Evolutionary conservation across 2,888 invertebrate genomes (phyloP), one percentile per base, ranked within the genome.

Genomic region (Drosophila stalkeri): DNA sequence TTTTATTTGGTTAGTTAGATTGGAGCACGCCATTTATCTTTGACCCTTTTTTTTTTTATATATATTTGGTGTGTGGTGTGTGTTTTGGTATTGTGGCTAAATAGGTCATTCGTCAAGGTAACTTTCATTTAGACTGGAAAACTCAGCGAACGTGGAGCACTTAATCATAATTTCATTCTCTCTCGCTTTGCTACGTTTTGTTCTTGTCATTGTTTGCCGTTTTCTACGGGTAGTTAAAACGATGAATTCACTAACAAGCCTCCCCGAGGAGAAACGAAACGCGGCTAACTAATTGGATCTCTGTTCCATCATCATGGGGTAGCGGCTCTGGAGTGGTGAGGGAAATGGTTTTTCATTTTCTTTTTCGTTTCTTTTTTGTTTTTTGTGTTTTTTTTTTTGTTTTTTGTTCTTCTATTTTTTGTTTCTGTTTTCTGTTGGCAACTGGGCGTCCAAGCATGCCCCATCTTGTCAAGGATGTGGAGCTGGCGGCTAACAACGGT

Each of bases 61-160:
- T n/a, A n/a, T 43, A 43, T 62, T 63, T 72, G 64, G 27, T 61
- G 43, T 67, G 16, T 70, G 59, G 54, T 64, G 52, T 72, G 59
- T 73, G 86, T 83, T 85, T 86, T 83, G 89, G 90, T 81, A 75
- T 70, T 81, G 81, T 86, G 89, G 82, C 90, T 86, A 86, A 82
- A 89, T 91, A 74, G 91, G 91, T 91, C 91, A 91, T 89, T 91
- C 91, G 92, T 91, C 92, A 91, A 91, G 91, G 92, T 91, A 92
- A 91, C 92, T 91, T 91, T 92, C 91, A 91, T 91, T 92, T 91
- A 81, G 86, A 80, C 86, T 80, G 80, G 87, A 86, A 86, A 88
- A 83, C 82, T 74, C 71, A 86, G 57, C 80, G 64, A 88, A 77
- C 86, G 81, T 82, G 72, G 81, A 72, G 81, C 90, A 79, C 81